phyloP scores from a whole-genome alignment of 1,140 invertebrate species.

The Eumaeus atala region DNA sequence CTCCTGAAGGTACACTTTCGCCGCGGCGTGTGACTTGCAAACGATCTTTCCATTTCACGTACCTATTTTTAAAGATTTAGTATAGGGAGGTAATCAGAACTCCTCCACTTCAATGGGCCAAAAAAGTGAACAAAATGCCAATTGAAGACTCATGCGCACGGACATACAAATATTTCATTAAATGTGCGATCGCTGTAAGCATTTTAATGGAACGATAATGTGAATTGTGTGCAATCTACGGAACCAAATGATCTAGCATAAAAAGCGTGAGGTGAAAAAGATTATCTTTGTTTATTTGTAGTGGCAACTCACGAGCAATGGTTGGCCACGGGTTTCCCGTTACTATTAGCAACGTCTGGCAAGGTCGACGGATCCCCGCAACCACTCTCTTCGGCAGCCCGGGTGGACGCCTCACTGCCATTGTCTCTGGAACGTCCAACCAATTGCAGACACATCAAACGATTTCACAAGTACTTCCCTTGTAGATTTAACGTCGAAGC shows the following conservation, averaged over 20 bases:
- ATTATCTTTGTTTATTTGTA: not conserved
- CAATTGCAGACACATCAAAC: no score
- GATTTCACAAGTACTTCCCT: no score
- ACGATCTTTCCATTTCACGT: no score
- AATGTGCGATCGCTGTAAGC: not conserved
- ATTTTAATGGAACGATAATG: no score
- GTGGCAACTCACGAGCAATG: constrained; percentile 60
- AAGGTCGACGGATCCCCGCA: constrained; percentile 36
- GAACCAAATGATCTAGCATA: not conserved
- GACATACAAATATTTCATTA: not conserved
- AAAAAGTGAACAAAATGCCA: not conserved
- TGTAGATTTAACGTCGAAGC: no score
- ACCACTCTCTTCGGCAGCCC: constrained; percentile 56
- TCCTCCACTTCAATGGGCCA: no score
- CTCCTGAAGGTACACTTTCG: no score
- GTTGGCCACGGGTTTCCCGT: constrained; percentile 50
- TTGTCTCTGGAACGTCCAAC: constrained; percentile 62
- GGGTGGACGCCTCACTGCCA: constrained; percentile 69
- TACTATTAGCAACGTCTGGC: constrained; percentile 40
- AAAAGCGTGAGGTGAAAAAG: constrained; percentile 5
- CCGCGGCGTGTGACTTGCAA: no score
- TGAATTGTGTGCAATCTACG: no score
- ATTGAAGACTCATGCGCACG: not conserved
- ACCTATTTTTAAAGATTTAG: no score
- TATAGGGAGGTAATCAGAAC: no score